Conservation (phyloP, 2,797 vertebrate genomes). For the Mormyrops attenuatus region DNA sequence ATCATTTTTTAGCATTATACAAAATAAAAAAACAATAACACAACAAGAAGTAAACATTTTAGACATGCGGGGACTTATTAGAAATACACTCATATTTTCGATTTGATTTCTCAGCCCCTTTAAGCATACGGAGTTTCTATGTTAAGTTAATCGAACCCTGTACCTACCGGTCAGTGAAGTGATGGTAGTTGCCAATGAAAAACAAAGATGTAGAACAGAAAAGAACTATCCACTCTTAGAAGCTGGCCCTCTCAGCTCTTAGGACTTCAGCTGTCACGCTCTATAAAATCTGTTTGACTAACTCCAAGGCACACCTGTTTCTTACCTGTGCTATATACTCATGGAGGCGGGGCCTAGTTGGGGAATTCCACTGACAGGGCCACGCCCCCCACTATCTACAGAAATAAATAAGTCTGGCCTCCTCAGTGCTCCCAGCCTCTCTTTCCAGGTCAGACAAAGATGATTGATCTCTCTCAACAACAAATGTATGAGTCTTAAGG, state of each 20-base stretch:
- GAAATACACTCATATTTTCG: neutral
- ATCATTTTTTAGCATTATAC: neutral
- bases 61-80: neutral
- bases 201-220: neutral
- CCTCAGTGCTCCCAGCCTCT: neutral
- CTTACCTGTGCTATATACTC: neutral
- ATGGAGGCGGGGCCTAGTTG: neutral
- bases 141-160: neutral
- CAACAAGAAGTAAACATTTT: neutral
- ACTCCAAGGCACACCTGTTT: neutral
- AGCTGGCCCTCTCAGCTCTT: neutral
- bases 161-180: slow-evolving; percentile 42
- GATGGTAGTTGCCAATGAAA: slow-evolving; percentile 17
- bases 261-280: neutral
- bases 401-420: neutral
- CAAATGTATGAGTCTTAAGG: neutral
- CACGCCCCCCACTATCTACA: neutral
- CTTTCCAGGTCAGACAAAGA: neutral
- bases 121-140: neutral
- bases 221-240: slow-evolving; percentile 31
- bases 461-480: neutral
- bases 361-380: neutral
- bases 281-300: neutral
- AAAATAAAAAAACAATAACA: neutral
- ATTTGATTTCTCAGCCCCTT: neutral